These are phyloP conservation scores for Bombyx mori DNA, from an alignment of 1,140 invertebrate genomes.

Conservation along the genomic window ASM3026992v2 NC_085125.1:7740501-7741000, in stretches of 20 bases:
- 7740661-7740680: slow-evolving; percentile 97
- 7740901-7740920: slow-evolving; percentile 98
- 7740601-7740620: slow-evolving; percentile 85
- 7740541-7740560: slow-evolving; percentile 93
- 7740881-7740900: slow-evolving; percentile 96
- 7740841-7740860: slow-evolving; percentile 98
- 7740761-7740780: slow-evolving; percentile 98
- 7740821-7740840: slow-evolving; percentile 98
- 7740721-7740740: slow-evolving; percentile 94
- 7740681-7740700: slow-evolving; percentile 96
- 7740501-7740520: slow-evolving; percentile 89
- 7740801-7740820: slow-evolving; percentile 98
- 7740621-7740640: slow-evolving; percentile 85
- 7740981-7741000: slow-evolving; percentile 97
- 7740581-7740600: slow-evolving; percentile 88
- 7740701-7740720: slow-evolving; percentile 98
- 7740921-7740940: slow-evolving; percentile 98
- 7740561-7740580: slow-evolving; percentile 89
- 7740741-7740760: slow-evolving; percentile 95
- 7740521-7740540: slow-evolving; percentile 95
- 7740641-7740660: slow-evolving; percentile 93
- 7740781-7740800: slow-evolving; percentile 99
- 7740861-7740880: slow-evolving; percentile 98
- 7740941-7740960: slow-evolving; percentile 98
- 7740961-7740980: slow-evolving; percentile 97